Percentiles rank a stretch among this genome's conserved stretches.
phyloP scores from a whole-genome alignment of 64 coral and sea anemone genomes.

The Dendrophyllia cribrosa region DNA sequence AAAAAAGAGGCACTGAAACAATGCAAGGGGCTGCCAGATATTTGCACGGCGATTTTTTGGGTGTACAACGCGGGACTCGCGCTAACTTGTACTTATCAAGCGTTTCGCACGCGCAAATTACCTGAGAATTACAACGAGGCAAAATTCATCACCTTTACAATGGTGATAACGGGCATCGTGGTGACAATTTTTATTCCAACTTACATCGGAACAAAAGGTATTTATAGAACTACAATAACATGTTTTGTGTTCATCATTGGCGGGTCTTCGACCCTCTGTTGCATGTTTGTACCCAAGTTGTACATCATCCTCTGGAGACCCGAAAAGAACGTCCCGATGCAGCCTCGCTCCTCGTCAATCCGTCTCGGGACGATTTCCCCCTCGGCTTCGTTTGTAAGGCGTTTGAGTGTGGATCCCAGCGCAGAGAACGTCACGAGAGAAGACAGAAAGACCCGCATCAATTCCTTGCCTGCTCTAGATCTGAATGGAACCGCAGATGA shows the following conservation, averaged over 20 bases:
- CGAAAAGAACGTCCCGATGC: constrained; percentile 73
- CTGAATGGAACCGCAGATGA: neutral
- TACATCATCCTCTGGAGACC: constrained; percentile 84
- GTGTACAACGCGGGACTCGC: constrained; percentile 77
- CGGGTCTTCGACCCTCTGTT: constrained; percentile 57
- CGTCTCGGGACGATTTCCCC: constrained; percentile 26
- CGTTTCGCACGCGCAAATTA: constrained; percentile 77
- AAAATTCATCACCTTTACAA: constrained; percentile 88
- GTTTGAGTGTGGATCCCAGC: neutral
- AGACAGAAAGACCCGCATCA: neutral
- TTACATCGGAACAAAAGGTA: constrained; percentile 77
- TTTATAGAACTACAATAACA: constrained; percentile 82
- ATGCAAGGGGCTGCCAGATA: constrained; percentile 65
- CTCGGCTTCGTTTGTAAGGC: constrained; percentile 18
- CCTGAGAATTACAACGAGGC: constrained; percentile 94
- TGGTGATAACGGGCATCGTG: constrained; percentile 90
- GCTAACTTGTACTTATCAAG: constrained; percentile 83
- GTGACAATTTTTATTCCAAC: constrained; percentile 86
- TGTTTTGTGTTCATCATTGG: constrained; percentile 91
- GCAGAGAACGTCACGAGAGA: neutral
- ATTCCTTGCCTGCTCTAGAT: constrained; percentile 4
- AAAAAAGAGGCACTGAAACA: constrained; percentile 82
- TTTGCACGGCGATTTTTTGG: constrained; percentile 80
- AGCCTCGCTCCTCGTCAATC: constrained; percentile 16
- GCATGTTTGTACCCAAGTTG: constrained; percentile 88